Conservation (phyloP, 92 coral and sea anemone genomes). For the Siderastrea radians region DNA sequence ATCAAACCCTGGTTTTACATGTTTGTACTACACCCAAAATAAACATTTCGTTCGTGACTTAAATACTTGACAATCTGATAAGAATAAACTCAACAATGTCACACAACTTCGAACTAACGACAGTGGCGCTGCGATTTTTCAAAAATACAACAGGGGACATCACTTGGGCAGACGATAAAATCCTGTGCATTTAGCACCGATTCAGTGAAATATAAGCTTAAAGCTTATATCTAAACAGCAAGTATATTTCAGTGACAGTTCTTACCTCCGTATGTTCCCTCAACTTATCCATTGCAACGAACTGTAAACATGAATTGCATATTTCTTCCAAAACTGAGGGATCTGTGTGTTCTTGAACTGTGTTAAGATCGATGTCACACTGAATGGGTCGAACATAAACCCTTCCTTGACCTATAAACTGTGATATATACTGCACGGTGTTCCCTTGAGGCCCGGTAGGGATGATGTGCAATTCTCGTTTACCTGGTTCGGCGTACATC, state of each 20-base stretch:
- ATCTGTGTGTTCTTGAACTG: constrained; percentile 17
- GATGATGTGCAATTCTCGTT: constrained; percentile 3
- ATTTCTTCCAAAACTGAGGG: constrained; percentile 46
- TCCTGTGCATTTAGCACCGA: neutral
- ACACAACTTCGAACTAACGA: neutral
- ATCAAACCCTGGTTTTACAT: constrained; percentile 1
- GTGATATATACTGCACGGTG: constrained; percentile 34
- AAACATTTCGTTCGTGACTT: neutral
- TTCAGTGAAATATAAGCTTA: constrained; percentile 11
- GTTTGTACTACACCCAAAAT: constrained; percentile 1
- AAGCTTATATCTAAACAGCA: neutral
- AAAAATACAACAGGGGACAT: neutral
- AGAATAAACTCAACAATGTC: constrained; percentile 1
- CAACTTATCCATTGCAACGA: constrained; percentile 56
- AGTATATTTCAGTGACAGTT: constrained; percentile 2
- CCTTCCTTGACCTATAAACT: constrained; percentile 65
- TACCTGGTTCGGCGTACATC: neutral
- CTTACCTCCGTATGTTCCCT: constrained; percentile 59
- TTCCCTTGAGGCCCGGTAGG: constrained; percentile 51
- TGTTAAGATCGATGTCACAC: constrained; percentile 40
- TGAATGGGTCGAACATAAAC: constrained; percentile 74
- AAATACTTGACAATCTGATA: neutral
- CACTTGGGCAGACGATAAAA: constrained; percentile 2
- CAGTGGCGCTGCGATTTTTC: constrained; percentile 1
- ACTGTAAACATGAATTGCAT: constrained; percentile 40